Percentiles rank a stretch among this genome's conserved stretches.
These are phyloP conservation scores for Enhydra lutris DNA, from an alignment of 2,113 vertebrate species.

Conservation along the genomic window DNA sequence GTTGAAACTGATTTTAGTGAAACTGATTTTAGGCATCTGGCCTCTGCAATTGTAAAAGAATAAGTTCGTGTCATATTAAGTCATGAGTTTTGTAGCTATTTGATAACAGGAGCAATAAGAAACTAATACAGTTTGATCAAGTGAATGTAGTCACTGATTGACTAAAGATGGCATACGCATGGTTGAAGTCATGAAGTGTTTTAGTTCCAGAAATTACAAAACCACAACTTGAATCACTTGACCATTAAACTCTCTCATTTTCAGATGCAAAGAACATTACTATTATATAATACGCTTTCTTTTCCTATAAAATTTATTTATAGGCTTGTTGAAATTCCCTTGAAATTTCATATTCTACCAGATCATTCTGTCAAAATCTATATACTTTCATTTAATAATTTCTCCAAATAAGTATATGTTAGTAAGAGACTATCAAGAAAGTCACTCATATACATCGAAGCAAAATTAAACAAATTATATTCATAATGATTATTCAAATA, in stretches of 20 bases:
- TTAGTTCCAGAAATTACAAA: not conserved
- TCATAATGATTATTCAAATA: not conserved
- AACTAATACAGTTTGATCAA: not conserved
- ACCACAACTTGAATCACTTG: not conserved
- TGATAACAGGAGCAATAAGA: not conserved
- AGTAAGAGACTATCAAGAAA: not conserved
- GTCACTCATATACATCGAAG: not conserved
- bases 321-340: not conserved
- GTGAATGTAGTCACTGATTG: not conserved
- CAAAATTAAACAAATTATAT: not conserved
- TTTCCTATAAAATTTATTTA: not conserved
- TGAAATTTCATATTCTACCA: not conserved
- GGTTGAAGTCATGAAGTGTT: not conserved
- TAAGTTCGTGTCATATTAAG: not conserved
- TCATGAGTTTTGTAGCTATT: not conserved
- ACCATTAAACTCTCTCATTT: not conserved
- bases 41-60: not conserved
- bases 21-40: not conserved
- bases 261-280: fast-evolving
- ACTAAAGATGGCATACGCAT: not conserved
- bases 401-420: not conserved
- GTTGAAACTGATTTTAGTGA: not conserved
- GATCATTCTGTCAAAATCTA: not conserved
- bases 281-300: not conserved
- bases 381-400: not conserved